Conservation (phyloP, 2,888 invertebrate species). For the Physocephala rufipes region DNA sequence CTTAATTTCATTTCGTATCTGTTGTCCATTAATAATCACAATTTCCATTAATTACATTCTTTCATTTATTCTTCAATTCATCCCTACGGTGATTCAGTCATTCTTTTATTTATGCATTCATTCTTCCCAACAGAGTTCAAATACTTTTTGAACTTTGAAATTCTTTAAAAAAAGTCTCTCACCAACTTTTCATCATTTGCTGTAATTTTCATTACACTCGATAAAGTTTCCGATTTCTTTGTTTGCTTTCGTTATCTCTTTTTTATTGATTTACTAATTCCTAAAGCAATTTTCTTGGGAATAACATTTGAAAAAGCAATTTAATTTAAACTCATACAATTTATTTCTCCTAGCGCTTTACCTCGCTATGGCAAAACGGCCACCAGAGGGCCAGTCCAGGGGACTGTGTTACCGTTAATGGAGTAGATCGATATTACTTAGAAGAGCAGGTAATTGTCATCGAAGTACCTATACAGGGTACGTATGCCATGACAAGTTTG, state of each 20-base stretch:
- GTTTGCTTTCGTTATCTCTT: too few species aligned
- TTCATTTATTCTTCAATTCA: too few species aligned
- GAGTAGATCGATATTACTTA: too few species aligned
- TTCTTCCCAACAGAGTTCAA: not conserved
- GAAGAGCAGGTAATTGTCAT: too few species aligned
- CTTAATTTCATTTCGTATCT: not conserved
- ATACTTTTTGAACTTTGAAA: constrained; percentile 8
- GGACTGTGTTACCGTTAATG: too few species aligned
- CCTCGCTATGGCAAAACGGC: not conserved
- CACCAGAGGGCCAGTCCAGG: too few species aligned
- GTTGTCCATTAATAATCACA: not conserved
- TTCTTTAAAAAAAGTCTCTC: not conserved
- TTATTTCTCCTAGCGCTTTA: not conserved
- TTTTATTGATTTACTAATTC: too few species aligned
- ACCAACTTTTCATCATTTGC: not conserved
- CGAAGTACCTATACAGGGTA: too few species aligned
- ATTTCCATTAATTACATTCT: not conserved
- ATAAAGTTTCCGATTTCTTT: too few species aligned
- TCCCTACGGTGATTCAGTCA: not conserved
- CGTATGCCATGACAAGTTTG: too few species aligned
- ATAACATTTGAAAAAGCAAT: not conserved
- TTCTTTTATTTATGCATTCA: not conserved
- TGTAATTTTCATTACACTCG: not conserved
- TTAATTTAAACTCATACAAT: not conserved
- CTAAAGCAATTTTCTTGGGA: not conserved